Evolutionary conservation across 1,140 invertebrate species (phyloP), one percentile per base, ranked within the genome.

Genomic region (Scaptomyza hsui): DNA sequence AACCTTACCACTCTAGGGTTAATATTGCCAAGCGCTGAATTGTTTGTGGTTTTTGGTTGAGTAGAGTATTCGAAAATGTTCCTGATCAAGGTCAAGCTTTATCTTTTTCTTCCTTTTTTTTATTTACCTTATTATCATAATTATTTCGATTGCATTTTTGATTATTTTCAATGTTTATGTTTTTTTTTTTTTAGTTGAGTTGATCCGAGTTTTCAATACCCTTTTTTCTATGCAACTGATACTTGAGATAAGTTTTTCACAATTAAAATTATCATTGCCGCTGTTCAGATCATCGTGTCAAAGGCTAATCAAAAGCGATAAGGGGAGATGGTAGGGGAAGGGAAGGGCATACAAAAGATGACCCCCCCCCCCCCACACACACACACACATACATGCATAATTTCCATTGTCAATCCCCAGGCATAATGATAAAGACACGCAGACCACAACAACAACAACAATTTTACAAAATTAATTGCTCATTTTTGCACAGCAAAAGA

Each of bases 131-230:
- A 71, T 71, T 65, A 65, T 59, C 42, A 71, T 59, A 71, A 71
- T 65, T 71, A 65, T 65, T 71, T 57, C 61, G 61, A 71, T 71
- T 71, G 68, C 68, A 71, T 71, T 65, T 65, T 57, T 64, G 24
- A 18, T 44, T 41, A 13, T 42, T 35, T 10, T n/a, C 41, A 52
- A 5, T 4, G n/a, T 21, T 35, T 13, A 41, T 12, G 13, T 53
- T 53, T 24, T 45, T 44, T 42, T 4, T 55, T 45, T n/a, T n/a
- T n/a, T n/a, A n/a, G n/a, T n/a, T n/a, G n/a, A n/a, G n/a, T n/a
- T n/a, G n/a, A n/a, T n/a, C n/a, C n/a, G n/a, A n/a, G n/a, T n/a
- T n/a, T n/a, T n/a, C n/a, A n/a, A n/a, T n/a, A n/a, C n/a, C n/a
- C n/a, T n/a, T n/a, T n/a, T n/a, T n/a, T n/a, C n/a, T n/a, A n/a